Percentiles rank a stretch among this genome's conserved stretches.
Evolutionary conservation across 2,888 invertebrate species (phyloP).

Genomic region (Chaetogeoica ovagalla): DNA sequence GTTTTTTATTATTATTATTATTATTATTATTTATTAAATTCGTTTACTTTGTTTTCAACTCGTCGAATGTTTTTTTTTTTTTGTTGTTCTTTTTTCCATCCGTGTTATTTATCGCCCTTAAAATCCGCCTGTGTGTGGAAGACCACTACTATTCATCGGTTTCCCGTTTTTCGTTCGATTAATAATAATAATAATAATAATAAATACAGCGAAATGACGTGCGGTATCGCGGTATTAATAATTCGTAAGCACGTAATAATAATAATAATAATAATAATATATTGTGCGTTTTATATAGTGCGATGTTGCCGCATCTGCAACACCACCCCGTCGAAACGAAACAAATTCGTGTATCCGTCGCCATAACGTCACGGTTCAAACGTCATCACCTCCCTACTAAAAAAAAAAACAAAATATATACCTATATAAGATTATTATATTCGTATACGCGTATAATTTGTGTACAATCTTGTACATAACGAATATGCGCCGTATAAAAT

Average conservation of each 20-base stretch:
- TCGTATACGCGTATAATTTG: background rate
- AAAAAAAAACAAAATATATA: conserved; percentile 6
- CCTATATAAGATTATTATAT: background rate
- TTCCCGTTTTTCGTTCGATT: conserved; percentile 21
- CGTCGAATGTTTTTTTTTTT: no score
- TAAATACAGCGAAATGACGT: no score
- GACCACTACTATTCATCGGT: background rate
- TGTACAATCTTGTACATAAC: background rate
- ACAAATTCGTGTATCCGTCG: background rate
- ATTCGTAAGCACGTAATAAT: no score
- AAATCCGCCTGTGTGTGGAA: no score
- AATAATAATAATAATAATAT: no score
- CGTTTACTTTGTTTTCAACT: no score
- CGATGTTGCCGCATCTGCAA: conserved; percentile 35
- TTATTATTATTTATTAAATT: no score
- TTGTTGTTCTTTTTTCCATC: no score
- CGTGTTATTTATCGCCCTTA: no score
- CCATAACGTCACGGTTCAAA: conserved; percentile 46
- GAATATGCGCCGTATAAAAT: no score
- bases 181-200: background rate
- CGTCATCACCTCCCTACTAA: conserved; percentile 27
- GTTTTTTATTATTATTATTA: no score
- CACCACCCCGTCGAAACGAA: conserved; percentile 31
- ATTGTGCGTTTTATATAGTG: background rate
- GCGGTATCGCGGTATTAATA: no score